Evolutionary conservation across 1,140 invertebrate genomes (phyloP), one percentile per base, ranked within the genome.

Genomic region (Tetragnatha versicolor): DNA sequence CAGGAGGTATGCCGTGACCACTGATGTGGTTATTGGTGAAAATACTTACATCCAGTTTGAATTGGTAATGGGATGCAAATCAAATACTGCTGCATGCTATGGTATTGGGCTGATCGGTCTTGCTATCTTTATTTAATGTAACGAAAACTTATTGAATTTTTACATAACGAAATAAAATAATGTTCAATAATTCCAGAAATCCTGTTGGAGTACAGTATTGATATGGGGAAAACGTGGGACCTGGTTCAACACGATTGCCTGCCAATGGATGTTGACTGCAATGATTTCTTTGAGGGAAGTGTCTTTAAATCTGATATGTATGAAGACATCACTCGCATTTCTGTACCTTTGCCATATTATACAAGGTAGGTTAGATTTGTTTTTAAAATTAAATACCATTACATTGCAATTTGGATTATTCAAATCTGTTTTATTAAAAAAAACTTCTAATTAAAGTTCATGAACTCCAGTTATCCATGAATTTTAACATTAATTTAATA

Each of bases 211-310:
- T 88, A 86, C 79, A 88, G 87, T 12, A 83, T 83, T 2, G 84
- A 88, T 68, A 84, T 84, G 81, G 87, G 87, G 10, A 84, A 84
- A 63, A 84, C 83, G 0, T 88, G 87, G 87, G 80, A 84, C 51
- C 81, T 86, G 17, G 85, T 87, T 20, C 80, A 84, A 5, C 82
- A 85, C n/a, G 83, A 86, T 63, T 88, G 87, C 82, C 76, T 83
- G 10, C 86, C 85, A 0, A 85, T 85, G 3, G 82, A 85, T 60
- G 84, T 85, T 69, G 83, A 86, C 35, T 88, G 87, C 76, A 82
- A 51, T 47, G 84, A 84, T 29, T 87, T 85, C 75, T 85, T 87
- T 80, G 80, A 86, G 14, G 83, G 85, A 20, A 87, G 84, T 79
- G 82, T 83, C 25, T 87, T 84, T 80, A 77, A 81, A 51, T 84